Evolutionary conservation across 2,888 invertebrate genomes (phyloP).

Genomic region (Melieria crassipennis): DNA sequence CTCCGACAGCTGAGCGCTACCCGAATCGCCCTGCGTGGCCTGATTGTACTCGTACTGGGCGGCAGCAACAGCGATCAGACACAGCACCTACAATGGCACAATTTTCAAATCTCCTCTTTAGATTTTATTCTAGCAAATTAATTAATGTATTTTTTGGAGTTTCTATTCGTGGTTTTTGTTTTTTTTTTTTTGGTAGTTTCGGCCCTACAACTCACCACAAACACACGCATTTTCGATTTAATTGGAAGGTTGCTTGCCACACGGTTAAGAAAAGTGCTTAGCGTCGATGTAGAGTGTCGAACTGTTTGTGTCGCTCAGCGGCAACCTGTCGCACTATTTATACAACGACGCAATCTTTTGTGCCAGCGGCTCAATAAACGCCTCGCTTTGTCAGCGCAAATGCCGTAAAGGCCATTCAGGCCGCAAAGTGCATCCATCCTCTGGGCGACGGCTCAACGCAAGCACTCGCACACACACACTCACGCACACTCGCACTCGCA

Average conservation of each 20-base stretch:
- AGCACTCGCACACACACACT: background rate
- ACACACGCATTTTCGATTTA: conserved; percentile 50
- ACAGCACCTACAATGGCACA: conserved; percentile 47
- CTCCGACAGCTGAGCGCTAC: conserved; percentile 49
- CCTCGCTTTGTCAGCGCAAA: too few relatives aligned
- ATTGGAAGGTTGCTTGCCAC: background rate
- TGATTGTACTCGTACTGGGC: conserved; percentile 41
- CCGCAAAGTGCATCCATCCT: background rate
- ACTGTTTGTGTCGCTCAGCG: conserved; percentile 33
- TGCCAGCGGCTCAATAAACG: too few relatives aligned
- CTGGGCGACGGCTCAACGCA: background rate
- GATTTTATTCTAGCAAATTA: too few relatives aligned
- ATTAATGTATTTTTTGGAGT: background rate
- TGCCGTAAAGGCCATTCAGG: background rate
- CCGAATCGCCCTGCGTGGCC: conserved; percentile 40
- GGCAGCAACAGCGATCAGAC: conserved; percentile 43
- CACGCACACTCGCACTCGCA: background rate
- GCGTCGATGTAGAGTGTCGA: conserved; percentile 29
- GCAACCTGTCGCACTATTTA: conserved; percentile 38
- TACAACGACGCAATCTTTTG: conserved; percentile 21
- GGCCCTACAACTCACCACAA: conserved; percentile 49
- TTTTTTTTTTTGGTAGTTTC: background rate
- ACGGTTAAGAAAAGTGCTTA: background rate
- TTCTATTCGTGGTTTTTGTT: too few relatives aligned
- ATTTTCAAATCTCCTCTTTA: too few relatives aligned